A percentile compares a stretch with the other conserved stretches of the same genome.
Evolutionary conservation across 1,140 invertebrate species (phyloP).

Genomic region (Neuroterus valhalla): DNA sequence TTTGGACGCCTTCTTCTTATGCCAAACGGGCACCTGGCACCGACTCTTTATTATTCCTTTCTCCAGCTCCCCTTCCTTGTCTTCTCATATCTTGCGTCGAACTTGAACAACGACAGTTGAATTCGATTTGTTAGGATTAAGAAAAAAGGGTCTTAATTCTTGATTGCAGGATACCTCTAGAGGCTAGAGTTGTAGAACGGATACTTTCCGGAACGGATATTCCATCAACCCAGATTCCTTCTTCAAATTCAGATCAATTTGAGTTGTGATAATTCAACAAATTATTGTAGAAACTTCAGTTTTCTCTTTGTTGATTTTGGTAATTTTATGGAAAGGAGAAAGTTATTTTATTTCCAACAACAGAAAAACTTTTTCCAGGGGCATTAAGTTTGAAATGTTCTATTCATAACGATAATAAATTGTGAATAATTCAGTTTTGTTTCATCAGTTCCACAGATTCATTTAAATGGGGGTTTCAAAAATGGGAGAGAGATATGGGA

Average conservation of each 20-base stretch:
- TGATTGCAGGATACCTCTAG: background rate
- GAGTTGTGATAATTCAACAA: too few species aligned
- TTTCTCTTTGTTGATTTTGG: too few species aligned
- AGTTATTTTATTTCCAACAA: too few species aligned
- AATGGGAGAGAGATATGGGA: too few species aligned
- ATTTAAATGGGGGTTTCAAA: too few species aligned
- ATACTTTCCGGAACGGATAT: slow-evolving; percentile 1
- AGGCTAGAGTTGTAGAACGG: background rate
- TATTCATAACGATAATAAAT: too few species aligned
- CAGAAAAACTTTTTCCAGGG: too few species aligned
- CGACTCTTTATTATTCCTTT: slow-evolving; percentile 55
- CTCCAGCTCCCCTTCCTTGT: slow-evolving; percentile 40
- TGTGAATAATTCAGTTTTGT: too few species aligned
- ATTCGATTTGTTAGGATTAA: slow-evolving; percentile 74
- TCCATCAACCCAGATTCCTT: background rate
- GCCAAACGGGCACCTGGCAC: slow-evolving; percentile 58
- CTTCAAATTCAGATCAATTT: slow-evolving; percentile 21
- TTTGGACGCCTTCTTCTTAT: slow-evolving; percentile 71
- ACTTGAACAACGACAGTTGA: slow-evolving; percentile 64
- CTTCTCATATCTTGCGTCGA: slow-evolving; percentile 46
- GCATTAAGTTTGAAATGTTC: too few species aligned
- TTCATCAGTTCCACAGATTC: too few species aligned
- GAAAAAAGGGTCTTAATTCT: slow-evolving; percentile 46
- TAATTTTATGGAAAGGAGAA: too few species aligned
- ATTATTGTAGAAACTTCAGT: too few species aligned